A percentile compares a stretch with the other conserved stretches of the same genome.
Conservation (phyloP, 2,888 invertebrate species). For the Xanthorhoe designata region DNA sequence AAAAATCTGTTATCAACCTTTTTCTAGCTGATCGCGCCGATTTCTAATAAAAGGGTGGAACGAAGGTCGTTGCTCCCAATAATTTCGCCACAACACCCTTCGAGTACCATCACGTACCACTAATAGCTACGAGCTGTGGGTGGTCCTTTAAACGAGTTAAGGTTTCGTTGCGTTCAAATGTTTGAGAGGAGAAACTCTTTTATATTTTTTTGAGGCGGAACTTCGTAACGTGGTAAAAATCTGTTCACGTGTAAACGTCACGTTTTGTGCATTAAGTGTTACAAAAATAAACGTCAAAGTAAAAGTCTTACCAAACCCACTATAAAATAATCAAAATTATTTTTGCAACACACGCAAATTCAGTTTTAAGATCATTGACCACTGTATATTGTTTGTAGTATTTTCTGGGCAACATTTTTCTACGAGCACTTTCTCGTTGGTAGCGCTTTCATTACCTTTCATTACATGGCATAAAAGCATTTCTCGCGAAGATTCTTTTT, state of each 20-base stretch:
- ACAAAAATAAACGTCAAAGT: too few relatives aligned
- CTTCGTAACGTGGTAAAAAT: not conserved
- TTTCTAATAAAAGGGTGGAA: constrained; percentile 33
- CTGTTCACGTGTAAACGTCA: too few relatives aligned
- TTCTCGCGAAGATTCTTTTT: not conserved
- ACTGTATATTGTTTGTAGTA: too few relatives aligned
- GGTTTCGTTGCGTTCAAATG: constrained; percentile 6
- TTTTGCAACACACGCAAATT: too few relatives aligned
- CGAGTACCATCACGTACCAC: constrained; percentile 26
- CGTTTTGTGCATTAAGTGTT: too few relatives aligned
- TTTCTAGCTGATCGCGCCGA: constrained; percentile 27
- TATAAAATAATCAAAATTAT: too few relatives aligned
- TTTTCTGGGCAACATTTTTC: not conserved
- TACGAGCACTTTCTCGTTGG: not conserved
- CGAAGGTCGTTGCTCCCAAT: constrained; percentile 33
- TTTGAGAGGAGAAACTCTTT: not conserved
- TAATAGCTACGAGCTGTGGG: constrained; percentile 23
- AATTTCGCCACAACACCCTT: constrained; percentile 29
- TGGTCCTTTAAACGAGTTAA: constrained; percentile 18
- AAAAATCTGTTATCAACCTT: constrained; percentile 28
- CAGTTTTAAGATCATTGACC: too few relatives aligned
- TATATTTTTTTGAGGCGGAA: not conserved
- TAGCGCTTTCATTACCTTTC: not conserved
- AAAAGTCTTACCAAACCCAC: too few relatives aligned
- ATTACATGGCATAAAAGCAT: not conserved